Evolutionary conservation across 2,797 vertebrate genomes (phyloP).

Genomic region (Oryzias dopingdopingensis): DNA sequence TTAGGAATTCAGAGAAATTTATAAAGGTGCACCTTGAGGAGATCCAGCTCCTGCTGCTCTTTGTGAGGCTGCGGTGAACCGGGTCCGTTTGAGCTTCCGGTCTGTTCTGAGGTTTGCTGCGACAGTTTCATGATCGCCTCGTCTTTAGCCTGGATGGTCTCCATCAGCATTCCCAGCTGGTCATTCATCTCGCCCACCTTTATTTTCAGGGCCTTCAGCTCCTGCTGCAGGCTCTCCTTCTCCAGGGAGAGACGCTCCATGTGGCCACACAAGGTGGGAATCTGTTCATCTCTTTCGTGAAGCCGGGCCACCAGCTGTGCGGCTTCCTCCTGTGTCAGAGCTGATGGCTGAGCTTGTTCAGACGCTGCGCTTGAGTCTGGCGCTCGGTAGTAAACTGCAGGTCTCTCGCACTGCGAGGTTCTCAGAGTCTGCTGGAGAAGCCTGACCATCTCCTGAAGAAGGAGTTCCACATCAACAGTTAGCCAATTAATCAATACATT

Average conservation of each 20-base stretch:
- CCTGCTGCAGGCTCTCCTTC: slow-evolving; percentile 88
- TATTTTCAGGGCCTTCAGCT: slow-evolving; percentile 84
- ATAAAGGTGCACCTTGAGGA: slow-evolving; percentile 80
- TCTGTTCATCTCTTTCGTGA: slow-evolving; percentile 84
- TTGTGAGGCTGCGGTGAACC: slow-evolving; percentile 40
- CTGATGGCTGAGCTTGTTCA: slow-evolving; percentile 18
- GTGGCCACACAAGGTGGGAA: slow-evolving; percentile 84
- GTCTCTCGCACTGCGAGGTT: slow-evolving; percentile 87
- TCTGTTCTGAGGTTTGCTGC: slow-evolving; percentile 72
- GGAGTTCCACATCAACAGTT: slow-evolving; percentile 11
- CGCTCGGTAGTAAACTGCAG: slow-evolving; percentile 60
- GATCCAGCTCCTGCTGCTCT: slow-evolving; percentile 86
- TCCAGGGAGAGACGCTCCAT: slow-evolving; percentile 87
- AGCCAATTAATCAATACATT: too few relatives aligned
- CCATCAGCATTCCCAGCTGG: slow-evolving; percentile 91
- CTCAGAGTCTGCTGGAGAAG: slow-evolving; percentile 95
- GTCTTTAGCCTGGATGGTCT: slow-evolving; percentile 97
- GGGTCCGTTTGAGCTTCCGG: slow-evolving; percentile 43
- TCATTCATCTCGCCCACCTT: slow-evolving; percentile 91
- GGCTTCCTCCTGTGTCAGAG: slow-evolving; percentile 33
- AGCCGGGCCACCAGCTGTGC: slow-evolving; percentile 71
- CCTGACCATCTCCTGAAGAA: slow-evolving; percentile 87
- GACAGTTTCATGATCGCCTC: slow-evolving; percentile 95
- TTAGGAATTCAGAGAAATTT: too few relatives aligned
- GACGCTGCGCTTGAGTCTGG: slow-evolving; percentile 41